A percentile compares a stretch with the other conserved stretches of the same genome.
Evolutionary conservation across 2,888 invertebrate genomes (phyloP).

Genomic region (Nematopogon swammerdamellus): DNA sequence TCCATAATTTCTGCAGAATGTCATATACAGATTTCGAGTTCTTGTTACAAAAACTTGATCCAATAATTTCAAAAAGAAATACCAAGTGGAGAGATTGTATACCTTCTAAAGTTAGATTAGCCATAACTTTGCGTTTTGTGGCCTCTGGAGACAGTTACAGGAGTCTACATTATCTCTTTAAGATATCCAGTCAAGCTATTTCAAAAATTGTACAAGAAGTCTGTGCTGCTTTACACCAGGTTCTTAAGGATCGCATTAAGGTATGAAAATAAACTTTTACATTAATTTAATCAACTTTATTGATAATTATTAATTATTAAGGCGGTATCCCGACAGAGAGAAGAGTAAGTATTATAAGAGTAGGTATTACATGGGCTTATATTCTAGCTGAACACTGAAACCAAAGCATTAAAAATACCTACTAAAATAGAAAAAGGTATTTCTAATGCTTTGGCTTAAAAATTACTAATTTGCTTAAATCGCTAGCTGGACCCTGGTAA

Average conservation of each 20-base stretch:
- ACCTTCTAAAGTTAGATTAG: background rate
- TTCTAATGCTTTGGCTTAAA: too few species aligned
- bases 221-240: conserved; percentile 1
- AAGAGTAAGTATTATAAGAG: too few species aligned
- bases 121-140: background rate
- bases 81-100: background rate
- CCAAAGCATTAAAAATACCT: too few species aligned
- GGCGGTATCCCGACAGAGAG: too few species aligned
- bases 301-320: too few species aligned
- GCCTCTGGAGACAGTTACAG: conserved; percentile 1
- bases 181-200: conserved; percentile 1
- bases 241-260: conserved; percentile 2
- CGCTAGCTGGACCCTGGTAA: too few species aligned
- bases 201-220: conserved; percentile 4
- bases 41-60: background rate
- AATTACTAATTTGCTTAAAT: too few species aligned
- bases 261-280: background rate
- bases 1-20: background rate
- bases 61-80: background rate
- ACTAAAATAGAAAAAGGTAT: too few species aligned
- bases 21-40: background rate
- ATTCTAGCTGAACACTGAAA: too few species aligned
- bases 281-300: too few species aligned
- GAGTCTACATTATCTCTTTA: conserved; percentile 2
- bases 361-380: too few species aligned